Evolutionary conservation across 1,140 invertebrate genomes (phyloP).

Genomic region (Zelostemma sp.): DNA sequence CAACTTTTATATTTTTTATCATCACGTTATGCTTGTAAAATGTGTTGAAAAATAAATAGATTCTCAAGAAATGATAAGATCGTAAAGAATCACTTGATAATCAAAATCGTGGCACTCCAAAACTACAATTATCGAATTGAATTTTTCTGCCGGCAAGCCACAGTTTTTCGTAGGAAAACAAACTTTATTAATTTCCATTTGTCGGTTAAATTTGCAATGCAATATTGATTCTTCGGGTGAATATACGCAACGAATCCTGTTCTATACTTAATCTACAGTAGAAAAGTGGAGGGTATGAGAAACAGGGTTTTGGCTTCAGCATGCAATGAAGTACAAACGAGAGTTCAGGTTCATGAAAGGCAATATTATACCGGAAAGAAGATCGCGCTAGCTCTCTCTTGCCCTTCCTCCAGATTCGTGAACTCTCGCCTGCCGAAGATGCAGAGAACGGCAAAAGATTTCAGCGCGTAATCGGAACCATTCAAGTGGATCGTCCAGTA

Average conservation of each 20-base stretch:
- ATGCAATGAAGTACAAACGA: conserved; percentile 8
- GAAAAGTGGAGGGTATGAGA: background rate
- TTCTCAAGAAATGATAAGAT: too few species aligned
- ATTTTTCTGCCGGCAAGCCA: too few species aligned
- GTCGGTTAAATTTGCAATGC: too few species aligned
- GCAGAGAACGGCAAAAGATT: background rate
- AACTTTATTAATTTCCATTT: too few species aligned
- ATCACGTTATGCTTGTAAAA: too few species aligned
- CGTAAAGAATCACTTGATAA: too few species aligned
- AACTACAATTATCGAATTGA: too few species aligned
- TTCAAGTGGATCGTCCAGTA: conserved; percentile 7
- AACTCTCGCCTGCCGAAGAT: conserved; percentile 6
- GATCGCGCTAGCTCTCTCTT: background rate
- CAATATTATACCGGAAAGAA: conserved; percentile 8
- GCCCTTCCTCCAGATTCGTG: background rate
- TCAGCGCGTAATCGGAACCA: conserved; percentile 2
- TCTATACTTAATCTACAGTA: background rate
- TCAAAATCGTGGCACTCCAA: too few species aligned
- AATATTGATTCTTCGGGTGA: too few species aligned
- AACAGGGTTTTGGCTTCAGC: background rate
- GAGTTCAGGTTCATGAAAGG: conserved; percentile 14
- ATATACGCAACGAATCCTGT: background rate
- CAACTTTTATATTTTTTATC: too few species aligned
- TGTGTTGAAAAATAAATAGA: too few species aligned
- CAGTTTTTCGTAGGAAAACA: too few species aligned